phyloP scores from a whole-genome alignment of 2,797 vertebrate species.

The Synanceia verrucosa region DNA sequence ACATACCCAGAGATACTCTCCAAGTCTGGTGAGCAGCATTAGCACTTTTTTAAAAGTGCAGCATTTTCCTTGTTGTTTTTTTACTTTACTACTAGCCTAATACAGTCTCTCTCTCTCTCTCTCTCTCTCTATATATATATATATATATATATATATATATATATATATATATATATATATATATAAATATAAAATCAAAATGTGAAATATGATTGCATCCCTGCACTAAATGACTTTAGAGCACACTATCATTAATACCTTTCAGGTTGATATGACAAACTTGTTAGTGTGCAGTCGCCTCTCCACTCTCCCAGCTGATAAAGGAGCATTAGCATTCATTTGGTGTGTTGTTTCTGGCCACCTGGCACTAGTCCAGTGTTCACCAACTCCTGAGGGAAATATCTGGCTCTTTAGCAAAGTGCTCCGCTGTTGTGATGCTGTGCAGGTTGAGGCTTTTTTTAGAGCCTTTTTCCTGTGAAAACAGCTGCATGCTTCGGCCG shows the following conservation, averaged over 20 bases:
- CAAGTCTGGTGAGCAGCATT: conserved; percentile 1
- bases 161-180: no score
- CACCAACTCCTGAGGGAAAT: background rate
- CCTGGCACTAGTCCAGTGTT: background rate
- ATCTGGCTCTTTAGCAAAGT: background rate
- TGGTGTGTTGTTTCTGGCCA: background rate
- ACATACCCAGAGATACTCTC: background rate
- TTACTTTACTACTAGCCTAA: no score
- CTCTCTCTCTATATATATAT: no score
- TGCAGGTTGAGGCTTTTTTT: background rate
- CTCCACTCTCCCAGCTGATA: background rate
- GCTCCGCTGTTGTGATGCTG: background rate
- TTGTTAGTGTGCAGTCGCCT: background rate
- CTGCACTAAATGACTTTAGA: background rate
- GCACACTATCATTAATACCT: background rate
- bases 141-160: no score
- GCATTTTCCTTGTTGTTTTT: background rate
- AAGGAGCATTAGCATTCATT: conserved; percentile 5
- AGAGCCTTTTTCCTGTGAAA: background rate
- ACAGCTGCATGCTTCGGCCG: background rate
- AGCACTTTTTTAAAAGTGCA: no score
- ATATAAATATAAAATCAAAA: no score
- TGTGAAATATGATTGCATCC: background rate
- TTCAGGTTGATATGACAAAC: background rate
- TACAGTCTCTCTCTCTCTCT: no score